These are phyloP conservation scores for Glyptemys insculpta DNA, from an alignment of 2,797 vertebrate species.

Conservation along the genomic window DNA sequence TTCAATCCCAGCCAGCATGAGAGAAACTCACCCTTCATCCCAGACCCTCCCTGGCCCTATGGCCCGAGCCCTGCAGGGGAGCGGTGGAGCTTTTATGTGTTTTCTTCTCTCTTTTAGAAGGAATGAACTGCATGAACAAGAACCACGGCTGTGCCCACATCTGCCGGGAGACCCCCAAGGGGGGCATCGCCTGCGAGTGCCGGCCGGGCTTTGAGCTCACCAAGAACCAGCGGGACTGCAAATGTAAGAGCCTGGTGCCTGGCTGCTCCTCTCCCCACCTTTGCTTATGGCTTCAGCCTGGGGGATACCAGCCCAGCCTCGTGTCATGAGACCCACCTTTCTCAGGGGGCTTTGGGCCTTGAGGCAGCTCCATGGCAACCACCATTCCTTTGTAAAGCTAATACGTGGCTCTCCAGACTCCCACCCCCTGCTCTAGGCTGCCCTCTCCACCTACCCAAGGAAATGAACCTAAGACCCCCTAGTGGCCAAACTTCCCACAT, in stretches of 20 bases:
- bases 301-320: background rate
- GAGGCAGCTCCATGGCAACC: background rate
- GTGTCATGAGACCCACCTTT: background rate
- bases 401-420: background rate
- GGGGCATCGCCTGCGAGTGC: slow-evolving; percentile 96
- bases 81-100: slow-evolving; percentile 35
- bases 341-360: background rate
- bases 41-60: accelerated
- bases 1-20: background rate
- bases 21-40: background rate
- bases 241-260: slow-evolving; percentile 85
- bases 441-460: background rate
- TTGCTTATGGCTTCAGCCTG: background rate
- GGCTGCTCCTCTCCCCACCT: background rate
- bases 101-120: slow-evolving; percentile 84
- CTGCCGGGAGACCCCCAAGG: slow-evolving; percentile 95
- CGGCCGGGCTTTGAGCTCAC: slow-evolving; percentile 98
- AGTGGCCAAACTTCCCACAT: background rate
- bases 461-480: background rate
- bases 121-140: slow-evolving; percentile 99
- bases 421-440: background rate
- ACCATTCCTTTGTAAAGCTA: background rate
- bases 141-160: slow-evolving; percentile 99
- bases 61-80: slow-evolving; percentile 37
- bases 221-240: slow-evolving; percentile 96